A percentile compares a stretch with the other conserved stretches of the same genome.
Conservation (phyloP, 2,113 vertebrate genomes). For the Brachyistius frenatus region DNA sequence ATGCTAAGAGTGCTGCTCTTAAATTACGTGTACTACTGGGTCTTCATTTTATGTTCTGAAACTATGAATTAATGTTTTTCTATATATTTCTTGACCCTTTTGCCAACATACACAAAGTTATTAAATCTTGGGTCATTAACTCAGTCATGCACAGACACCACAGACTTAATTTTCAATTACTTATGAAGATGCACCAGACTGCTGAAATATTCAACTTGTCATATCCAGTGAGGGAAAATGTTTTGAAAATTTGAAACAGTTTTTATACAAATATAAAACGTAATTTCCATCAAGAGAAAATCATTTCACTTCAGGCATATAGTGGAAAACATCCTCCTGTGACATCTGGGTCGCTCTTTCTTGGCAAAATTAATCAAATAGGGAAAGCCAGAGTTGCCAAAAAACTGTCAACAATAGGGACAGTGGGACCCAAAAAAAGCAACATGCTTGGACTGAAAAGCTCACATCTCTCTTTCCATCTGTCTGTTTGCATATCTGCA, state of each 20-base stretch:
- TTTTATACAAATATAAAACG: not conserved
- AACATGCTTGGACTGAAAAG: slow-evolving; percentile 46
- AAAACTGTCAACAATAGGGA: slow-evolving; percentile 65
- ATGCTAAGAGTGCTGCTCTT: not conserved
- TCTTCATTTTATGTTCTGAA: not conserved
- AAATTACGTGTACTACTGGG: not conserved
- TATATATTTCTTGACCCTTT: not conserved
- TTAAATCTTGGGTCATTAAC: not conserved
- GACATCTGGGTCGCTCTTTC: slow-evolving; percentile 44
- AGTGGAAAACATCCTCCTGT: slow-evolving; percentile 30
- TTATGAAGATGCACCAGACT: not conserved
- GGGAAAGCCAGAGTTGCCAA: slow-evolving; percentile 41
- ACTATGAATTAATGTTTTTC: not conserved
- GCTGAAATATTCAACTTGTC: not conserved
- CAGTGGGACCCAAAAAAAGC: slow-evolving; percentile 55
- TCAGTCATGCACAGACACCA: not conserved
- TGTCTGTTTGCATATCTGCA: slow-evolving; percentile 53
- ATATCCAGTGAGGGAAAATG: not conserved
- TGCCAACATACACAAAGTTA: not conserved
- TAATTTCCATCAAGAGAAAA: slow-evolving; percentile 15
- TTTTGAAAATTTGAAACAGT: not conserved
- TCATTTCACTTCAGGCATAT: slow-evolving; percentile 10
- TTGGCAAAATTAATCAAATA: slow-evolving; percentile 47
- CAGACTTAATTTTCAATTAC: not conserved
- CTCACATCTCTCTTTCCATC: slow-evolving; percentile 62